phyloP scores from a whole-genome alignment of 2,797 vertebrate species.

The Hyperoplus immaculatus region DNA sequence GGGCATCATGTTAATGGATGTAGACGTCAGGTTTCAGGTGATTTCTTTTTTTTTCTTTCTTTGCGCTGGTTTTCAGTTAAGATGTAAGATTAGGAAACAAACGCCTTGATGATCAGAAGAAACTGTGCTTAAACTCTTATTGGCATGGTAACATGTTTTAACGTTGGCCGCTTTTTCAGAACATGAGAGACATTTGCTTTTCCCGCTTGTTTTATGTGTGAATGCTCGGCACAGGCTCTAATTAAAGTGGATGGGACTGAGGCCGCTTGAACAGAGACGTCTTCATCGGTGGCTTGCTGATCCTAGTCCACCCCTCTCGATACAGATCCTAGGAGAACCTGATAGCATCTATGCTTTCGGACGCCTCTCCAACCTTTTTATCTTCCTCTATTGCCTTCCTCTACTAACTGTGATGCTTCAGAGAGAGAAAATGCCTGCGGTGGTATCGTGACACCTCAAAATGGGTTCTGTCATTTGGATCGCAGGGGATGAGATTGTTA shows the following conservation, averaged over 20 bases:
- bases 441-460: conserved; percentile 42
- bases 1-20: conserved; percentile 32
- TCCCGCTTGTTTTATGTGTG: conserved; percentile 41
- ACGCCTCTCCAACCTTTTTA: conserved; percentile 71
- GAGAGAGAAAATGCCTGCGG: conserved; percentile 50
- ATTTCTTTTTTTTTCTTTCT: background rate
- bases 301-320: conserved; percentile 66
- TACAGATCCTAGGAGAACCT: conserved; percentile 62
- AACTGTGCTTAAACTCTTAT: conserved; percentile 35
- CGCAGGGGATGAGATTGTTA: conserved; percentile 29
- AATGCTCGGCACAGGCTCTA: conserved; percentile 59
- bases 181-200: conserved; percentile 46
- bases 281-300: conserved; percentile 71
- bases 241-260: conserved; percentile 73
- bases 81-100: conserved; percentile 40
- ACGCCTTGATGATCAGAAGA: conserved; percentile 56
- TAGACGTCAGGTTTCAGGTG: conserved; percentile 11
- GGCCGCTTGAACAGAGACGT: conserved; percentile 63
- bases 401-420: conserved; percentile 43
- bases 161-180: conserved; percentile 34
- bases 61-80: conserved; percentile 10
- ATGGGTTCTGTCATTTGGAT: conserved; percentile 40
- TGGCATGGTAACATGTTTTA: conserved; percentile 36
- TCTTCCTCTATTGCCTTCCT: conserved; percentile 48
- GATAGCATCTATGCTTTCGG: conserved; percentile 73